Base-by-base conservation (phyloP, 2,888 invertebrate genomes). In the Blera fallax region DNA sequence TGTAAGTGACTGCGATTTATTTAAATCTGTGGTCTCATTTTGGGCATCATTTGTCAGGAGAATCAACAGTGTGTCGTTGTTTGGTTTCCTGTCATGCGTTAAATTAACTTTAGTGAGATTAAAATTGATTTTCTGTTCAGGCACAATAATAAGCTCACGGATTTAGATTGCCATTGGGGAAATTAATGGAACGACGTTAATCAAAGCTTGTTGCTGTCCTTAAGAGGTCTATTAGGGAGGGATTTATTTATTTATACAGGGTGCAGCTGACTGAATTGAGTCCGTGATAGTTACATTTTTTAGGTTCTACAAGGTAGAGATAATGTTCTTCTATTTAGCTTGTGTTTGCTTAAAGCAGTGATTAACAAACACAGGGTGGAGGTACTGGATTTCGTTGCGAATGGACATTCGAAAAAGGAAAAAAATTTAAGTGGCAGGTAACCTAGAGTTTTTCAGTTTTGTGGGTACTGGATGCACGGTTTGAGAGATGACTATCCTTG, bases 21-120 rank as follows among this genome's bases (percentile, higher is more conserved):
- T 58, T 48, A 78, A 73, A 74, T 79, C 62, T 40, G 27, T 72
- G 64, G 37, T 29, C 50, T 65, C 56, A 65, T 65, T 73, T 27
- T 32, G 18, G 50, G 60, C 54, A 45, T 74, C 54, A 72, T 65
- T 74, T 70, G 18, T 50, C 32, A 45, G 32, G 1, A 16, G 70
- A 70, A 74, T 74, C 84, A 79, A 74, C 74, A 84, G 84, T 43
- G 48, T 40, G 48, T 29, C 37, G 37, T 29, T 69, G 54, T 69
- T 84, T 84, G 64, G n/a, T 21, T 60, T 29, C 34, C 65, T 52
- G 52, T 72, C 82, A 77, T 77, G 77, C 77, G 70, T 77, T 65
- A 77, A 82, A 82, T 82, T 70, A 65, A 78, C 27, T 77, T 72
- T 45, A 11, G 14, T 34, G 6, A 16, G 62, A 74, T 62, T 54